Percentiles rank a stretch among this genome's conserved stretches.
These are phyloP conservation scores for Malthinus seriepunctatus DNA, from an alignment of 2,888 invertebrate genomes.

Conservation along the genomic window DNA sequence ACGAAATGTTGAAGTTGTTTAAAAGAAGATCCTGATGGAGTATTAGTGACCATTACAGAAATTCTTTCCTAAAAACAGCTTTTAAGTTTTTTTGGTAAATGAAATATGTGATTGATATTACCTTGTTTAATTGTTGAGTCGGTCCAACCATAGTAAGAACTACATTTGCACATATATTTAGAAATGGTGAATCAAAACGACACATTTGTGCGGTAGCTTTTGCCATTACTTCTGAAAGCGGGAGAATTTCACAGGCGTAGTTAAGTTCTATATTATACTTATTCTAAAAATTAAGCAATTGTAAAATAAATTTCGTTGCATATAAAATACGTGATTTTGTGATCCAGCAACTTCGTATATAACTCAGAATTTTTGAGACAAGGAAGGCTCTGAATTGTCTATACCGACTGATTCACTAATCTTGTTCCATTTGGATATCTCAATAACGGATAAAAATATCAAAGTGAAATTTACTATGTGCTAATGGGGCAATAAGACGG, in stretches of 20 bases:
- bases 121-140: conserved; percentile 60
- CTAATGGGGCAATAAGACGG: too few relatives aligned
- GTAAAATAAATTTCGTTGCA: too few relatives aligned
- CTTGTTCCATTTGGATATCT: too few relatives aligned
- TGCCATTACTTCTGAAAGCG: conserved; percentile 39
- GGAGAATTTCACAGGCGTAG: conserved; percentile 51
- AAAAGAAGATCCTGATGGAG: conserved; percentile 52
- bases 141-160: conserved; percentile 8
- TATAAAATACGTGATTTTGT: too few relatives aligned
- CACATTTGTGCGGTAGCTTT: conserved; percentile 4
- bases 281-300: too few relatives aligned
- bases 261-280: too few relatives aligned
- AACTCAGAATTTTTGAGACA: too few relatives aligned
- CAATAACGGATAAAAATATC: too few relatives aligned
- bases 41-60: conserved; percentile 7
- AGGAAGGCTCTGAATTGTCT: too few relatives aligned
- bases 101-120: conserved; percentile 42
- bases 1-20: conserved; percentile 59
- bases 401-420: too few relatives aligned
- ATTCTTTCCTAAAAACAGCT: conserved; percentile 17
- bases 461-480: too few relatives aligned
- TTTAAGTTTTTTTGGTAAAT: not conserved
- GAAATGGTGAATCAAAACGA: conserved; percentile 11
- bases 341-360: too few relatives aligned
- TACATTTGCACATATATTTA: conserved; percentile 5